phyloP scores from a whole-genome alignment of 2,888 invertebrate species.

The Ametastegia equiseti region DNA sequence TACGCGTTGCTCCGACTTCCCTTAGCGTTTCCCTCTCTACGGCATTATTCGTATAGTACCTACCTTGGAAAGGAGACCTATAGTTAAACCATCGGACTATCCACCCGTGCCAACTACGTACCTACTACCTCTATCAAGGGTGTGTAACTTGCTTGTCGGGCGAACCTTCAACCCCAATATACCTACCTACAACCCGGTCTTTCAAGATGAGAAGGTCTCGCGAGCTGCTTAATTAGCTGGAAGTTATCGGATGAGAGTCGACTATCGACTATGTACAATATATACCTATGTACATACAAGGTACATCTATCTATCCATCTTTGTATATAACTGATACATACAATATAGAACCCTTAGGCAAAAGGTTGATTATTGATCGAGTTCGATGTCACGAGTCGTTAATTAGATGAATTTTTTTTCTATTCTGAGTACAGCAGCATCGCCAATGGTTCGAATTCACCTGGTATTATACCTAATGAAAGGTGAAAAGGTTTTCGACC shows the following conservation, averaged over 20 bases:
- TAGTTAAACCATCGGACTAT: conserved; percentile 33
- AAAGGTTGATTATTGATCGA: conserved; percentile 8
- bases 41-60: conserved; percentile 39
- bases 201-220: conserved; percentile 44
- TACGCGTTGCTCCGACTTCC: conserved; percentile 37
- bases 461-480: not conserved
- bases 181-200: not conserved
- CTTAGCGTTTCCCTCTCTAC: not conserved
- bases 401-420: not conserved
- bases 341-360: not conserved
- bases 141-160: conserved; percentile 25
- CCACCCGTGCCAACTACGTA: not conserved
- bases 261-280: conserved; percentile 18
- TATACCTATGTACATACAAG: too few species aligned
- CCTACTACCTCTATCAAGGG: conserved; percentile 11
- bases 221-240: conserved; percentile 39
- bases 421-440: not conserved
- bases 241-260: conserved; percentile 29
- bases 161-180: not conserved
- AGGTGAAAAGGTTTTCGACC: not conserved
- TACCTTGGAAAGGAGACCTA: not conserved
- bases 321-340: too few species aligned
- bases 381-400: not conserved
- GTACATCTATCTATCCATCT: too few species aligned
- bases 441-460: not conserved